Percentiles rank a stretch among this genome's conserved stretches.
Evolutionary conservation across 1,140 invertebrate genomes (phyloP).

Genomic region (Drosophila varians): DNA sequence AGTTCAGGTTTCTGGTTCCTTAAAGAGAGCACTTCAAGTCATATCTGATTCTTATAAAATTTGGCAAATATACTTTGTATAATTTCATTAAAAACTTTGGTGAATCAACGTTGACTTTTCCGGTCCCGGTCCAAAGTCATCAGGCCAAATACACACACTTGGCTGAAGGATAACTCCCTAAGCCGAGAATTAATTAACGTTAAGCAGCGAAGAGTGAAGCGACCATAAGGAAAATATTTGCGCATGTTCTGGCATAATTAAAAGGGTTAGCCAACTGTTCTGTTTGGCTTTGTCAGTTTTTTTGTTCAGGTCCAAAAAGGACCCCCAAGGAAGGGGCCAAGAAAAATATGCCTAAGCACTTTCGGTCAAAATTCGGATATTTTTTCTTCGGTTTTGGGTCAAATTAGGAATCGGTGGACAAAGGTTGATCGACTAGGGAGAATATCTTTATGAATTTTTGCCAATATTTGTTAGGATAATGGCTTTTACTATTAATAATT

Average conservation of each 20-base stretch:
- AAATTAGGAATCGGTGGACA: background rate
- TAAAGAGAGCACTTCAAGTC: background rate
- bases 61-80: constrained; percentile 61
- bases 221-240: constrained; percentile 77
- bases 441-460: too few species aligned
- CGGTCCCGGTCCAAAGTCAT: constrained; percentile 52
- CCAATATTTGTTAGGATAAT: too few species aligned
- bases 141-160: constrained; percentile 52
- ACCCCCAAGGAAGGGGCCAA: constrained; percentile 11
- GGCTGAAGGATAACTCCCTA: constrained; percentile 30
- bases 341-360: constrained; percentile 42
- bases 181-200: constrained; percentile 75
- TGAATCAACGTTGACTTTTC: constrained; percentile 57
- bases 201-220: constrained; percentile 46
- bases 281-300: constrained; percentile 1
- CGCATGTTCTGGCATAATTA: constrained; percentile 77
- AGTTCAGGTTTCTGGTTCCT: background rate
- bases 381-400: constrained; percentile 1
- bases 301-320: constrained; percentile 9
- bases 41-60: constrained; percentile 32
- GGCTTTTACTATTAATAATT: too few species aligned
- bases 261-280: constrained; percentile 45
- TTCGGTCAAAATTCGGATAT: constrained; percentile 19
- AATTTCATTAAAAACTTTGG: constrained; percentile 77
- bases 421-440: background rate